Evolutionary conservation across 2,113 vertebrate species (phyloP).

Genomic region (Crocuta crocuta): DNA sequence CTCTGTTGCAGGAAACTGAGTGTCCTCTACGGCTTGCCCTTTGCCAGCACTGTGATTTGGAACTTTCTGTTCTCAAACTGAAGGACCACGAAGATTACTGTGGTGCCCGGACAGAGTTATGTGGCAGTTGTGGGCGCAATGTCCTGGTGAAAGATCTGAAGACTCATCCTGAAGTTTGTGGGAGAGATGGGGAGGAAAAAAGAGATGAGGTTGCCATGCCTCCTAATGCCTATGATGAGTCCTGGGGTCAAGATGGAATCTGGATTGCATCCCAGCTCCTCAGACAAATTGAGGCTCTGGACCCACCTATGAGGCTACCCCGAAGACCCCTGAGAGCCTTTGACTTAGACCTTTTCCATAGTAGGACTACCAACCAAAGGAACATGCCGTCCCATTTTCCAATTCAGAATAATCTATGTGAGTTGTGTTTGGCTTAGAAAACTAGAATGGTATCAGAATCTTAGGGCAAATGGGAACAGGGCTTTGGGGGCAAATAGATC

Average conservation of each 20-base stretch:
- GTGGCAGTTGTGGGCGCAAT: slow-evolving; percentile 90
- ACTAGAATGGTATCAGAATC: neutral
- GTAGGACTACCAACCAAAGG: slow-evolving; percentile 78
- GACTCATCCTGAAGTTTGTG: slow-evolving; percentile 91
- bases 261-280: slow-evolving; percentile 84
- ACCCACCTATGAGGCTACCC: neutral
- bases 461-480: neutral
- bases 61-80: slow-evolving; percentile 91
- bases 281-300: slow-evolving; percentile 83
- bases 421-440: slow-evolving; percentile 65
- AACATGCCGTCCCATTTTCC: slow-evolving; percentile 79
- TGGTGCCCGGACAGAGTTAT: slow-evolving; percentile 94
- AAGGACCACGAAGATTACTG: slow-evolving; percentile 96
- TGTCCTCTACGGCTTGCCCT: slow-evolving; percentile 91
- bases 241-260: slow-evolving; percentile 71
- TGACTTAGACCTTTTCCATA: slow-evolving; percentile 79
- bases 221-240: neutral
- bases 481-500: neutral
- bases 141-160: slow-evolving; percentile 92
- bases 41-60: slow-evolving; percentile 95
- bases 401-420: slow-evolving; percentile 84
- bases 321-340: slow-evolving; percentile 67
- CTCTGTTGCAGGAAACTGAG: slow-evolving; percentile 86
- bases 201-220: slow-evolving; percentile 77
- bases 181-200: slow-evolving; percentile 83